A percentile compares a stretch with the other conserved stretches of the same genome.
These are phyloP conservation scores for Cyprinus carpio DNA, from an alignment of 2,113 vertebrate species.

Conservation along the genomic window DNA sequence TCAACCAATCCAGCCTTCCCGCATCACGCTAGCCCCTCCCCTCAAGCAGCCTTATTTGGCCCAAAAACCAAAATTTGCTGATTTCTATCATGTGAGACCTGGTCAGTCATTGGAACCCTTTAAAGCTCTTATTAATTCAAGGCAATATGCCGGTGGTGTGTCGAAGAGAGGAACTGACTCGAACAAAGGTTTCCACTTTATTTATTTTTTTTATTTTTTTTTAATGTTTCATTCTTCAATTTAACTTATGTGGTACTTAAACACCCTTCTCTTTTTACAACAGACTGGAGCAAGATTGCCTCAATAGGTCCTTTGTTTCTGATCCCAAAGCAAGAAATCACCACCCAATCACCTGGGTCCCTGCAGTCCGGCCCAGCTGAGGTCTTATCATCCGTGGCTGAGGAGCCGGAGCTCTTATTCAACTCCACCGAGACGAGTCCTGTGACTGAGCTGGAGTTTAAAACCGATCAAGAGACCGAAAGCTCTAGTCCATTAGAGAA, in stretches of 20 bases:
- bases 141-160: background rate
- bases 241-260: background rate
- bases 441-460: background rate
- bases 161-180: conserved; percentile 41
- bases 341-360: background rate
- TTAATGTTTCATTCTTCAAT: background rate
- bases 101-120: background rate
- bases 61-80: background rate
- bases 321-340: background rate
- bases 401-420: background rate
- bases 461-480: background rate
- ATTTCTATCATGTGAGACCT: conserved; percentile 27
- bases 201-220: no score
- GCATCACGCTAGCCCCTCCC: background rate
- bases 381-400: background rate
- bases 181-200: conserved; percentile 46
- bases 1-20: background rate
- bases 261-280: background rate
- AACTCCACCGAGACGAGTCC: background rate
- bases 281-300: conserved; percentile 50
- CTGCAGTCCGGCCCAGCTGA: background rate
- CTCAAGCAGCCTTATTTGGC: background rate
- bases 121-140: background rate
- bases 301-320: conserved; percentile 63
- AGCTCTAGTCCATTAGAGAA: background rate